phyloP scores from a whole-genome alignment of 2,113 vertebrate species.

The Falco punctatus region DNA sequence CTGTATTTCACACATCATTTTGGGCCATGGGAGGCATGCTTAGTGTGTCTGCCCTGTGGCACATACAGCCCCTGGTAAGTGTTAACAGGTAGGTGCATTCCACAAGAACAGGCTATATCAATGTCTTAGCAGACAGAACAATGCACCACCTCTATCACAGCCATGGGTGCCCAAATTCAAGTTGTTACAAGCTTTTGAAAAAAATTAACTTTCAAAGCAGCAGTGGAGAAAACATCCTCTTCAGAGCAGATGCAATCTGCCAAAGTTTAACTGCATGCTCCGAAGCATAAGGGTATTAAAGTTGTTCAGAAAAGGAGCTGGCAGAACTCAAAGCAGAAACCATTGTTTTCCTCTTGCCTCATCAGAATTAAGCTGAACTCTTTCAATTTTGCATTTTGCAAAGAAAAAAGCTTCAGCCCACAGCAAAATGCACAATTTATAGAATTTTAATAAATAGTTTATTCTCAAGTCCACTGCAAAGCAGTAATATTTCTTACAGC shows the following conservation, averaged over 20 bases:
- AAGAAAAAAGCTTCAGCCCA: background rate
- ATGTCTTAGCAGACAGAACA: background rate
- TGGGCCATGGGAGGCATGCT: background rate
- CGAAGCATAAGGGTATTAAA: conserved; percentile 24
- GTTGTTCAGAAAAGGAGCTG: conserved; percentile 13
- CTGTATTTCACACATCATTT: background rate
- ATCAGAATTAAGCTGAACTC: conserved; percentile 3
- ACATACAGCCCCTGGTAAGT: accelerated
- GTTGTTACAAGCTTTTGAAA: background rate
- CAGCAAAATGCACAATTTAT: background rate
- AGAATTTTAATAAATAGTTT: background rate
- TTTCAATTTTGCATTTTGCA: background rate
- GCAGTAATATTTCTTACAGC: background rate
- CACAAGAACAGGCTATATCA: background rate
- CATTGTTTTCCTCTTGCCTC: conserved; percentile 34
- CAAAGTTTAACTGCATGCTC: conserved; percentile 32
- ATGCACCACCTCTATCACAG: background rate
- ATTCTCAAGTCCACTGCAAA: background rate
- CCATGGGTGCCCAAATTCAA: background rate
- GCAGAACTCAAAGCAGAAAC: conserved; percentile 37
- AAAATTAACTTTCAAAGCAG: conserved; percentile 14
- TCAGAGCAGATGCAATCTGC: background rate
- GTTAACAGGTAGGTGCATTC: background rate
- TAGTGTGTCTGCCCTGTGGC: background rate
- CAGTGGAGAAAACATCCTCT: conserved; percentile 16